Conservation (phyloP, 2,113 vertebrate species). For the Lichenostomus cassidix region DNA sequence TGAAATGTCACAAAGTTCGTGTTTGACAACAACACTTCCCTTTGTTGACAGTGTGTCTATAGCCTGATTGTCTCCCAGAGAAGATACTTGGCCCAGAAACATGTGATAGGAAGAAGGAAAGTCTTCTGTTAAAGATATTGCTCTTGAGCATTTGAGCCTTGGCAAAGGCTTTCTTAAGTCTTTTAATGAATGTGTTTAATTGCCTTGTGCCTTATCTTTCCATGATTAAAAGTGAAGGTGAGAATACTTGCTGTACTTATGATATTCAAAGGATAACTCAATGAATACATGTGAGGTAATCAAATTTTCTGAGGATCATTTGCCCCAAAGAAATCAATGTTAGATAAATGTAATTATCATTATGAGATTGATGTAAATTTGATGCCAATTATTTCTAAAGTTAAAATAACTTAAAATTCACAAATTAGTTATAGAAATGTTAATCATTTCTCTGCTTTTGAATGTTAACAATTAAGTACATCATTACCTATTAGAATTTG, state of each 20-base stretch:
- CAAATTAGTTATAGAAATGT: background rate
- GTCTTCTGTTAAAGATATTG: background rate
- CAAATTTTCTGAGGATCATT: background rate
- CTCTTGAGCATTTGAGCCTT: background rate
- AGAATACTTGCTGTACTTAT: background rate
- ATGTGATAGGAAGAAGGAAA: background rate
- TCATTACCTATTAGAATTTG: background rate
- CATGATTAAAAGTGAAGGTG: conserved; percentile 12
- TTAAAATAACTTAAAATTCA: background rate
- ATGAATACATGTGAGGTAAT: background rate
- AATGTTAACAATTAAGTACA: background rate
- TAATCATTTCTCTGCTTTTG: conserved; percentile 4
- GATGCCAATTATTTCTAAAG: conserved; percentile 19
- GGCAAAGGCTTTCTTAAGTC: background rate
- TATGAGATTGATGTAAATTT: conserved; percentile 6
- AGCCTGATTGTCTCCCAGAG: background rate
- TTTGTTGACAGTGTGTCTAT: background rate
- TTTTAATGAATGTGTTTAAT: background rate
- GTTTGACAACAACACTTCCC: background rate
- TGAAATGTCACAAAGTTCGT: background rate
- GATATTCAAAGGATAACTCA: background rate
- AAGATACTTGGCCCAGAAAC: background rate
- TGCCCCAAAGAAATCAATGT: background rate
- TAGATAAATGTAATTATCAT: conserved; percentile 1
- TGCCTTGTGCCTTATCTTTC: background rate